Evolutionary conservation across 2,113 vertebrate genomes (phyloP).

Genomic region (Microcebus ravelobensis): DNA sequence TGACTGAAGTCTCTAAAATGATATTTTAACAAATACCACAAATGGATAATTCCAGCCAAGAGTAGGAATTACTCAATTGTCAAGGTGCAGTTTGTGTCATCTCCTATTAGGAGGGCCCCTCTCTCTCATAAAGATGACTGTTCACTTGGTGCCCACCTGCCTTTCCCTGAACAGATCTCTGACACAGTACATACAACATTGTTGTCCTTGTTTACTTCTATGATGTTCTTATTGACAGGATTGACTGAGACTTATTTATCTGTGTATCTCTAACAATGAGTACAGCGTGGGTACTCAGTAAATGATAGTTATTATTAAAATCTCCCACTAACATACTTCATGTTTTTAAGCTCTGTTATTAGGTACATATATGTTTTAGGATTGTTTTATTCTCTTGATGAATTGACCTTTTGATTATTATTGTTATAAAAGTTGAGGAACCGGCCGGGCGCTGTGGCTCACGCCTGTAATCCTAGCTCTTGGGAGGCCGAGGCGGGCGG

Average conservation of each 20-base stretch:
- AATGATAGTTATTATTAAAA: background rate
- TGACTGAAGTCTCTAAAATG: constrained; percentile 12
- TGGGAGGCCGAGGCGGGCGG: no score
- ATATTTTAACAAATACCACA: constrained; percentile 7
- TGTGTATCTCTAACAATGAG: background rate
- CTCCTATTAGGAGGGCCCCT: background rate
- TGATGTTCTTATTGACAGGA: background rate
- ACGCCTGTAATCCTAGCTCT: no score
- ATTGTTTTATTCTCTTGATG: background rate
- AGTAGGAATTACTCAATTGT: background rate
- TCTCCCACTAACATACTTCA: background rate
- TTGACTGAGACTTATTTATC: background rate
- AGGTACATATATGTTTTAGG: background rate
- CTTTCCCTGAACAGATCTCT: background rate
- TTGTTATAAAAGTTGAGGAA: constrained; percentile 17
- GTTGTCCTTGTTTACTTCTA: background rate
- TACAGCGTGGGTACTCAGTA: background rate
- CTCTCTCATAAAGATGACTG: background rate
- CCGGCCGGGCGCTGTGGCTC: no score
- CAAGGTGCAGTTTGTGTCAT: background rate
- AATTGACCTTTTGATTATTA: background rate
- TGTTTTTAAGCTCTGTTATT: background rate
- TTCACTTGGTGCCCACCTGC: background rate
- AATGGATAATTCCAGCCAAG: background rate
- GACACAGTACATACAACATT: background rate